Evolutionary conservation across 1,140 invertebrate species (phyloP).

Genomic region (Cyclina sinensis): DNA sequence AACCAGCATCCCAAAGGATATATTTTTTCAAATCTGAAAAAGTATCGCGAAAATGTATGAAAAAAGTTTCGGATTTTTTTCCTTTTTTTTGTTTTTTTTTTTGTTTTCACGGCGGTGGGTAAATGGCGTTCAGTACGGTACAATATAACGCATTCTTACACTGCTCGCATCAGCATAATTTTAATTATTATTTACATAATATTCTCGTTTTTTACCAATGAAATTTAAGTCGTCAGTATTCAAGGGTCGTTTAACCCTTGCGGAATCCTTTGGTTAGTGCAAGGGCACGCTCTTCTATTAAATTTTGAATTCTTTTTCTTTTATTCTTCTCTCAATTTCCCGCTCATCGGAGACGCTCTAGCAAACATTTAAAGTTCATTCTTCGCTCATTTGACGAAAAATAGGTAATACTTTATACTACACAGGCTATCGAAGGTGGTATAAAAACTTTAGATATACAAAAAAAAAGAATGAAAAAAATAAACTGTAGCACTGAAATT

Average conservation of each 20-base stretch:
- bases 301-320: background rate
- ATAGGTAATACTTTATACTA: too few species aligned
- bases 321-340: too few species aligned
- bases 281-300: background rate
- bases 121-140: background rate
- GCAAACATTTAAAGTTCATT: too few species aligned
- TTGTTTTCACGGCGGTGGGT: conserved; percentile 8
- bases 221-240: background rate
- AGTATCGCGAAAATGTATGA: background rate
- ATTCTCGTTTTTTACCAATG: background rate
- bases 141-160: background rate
- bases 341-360: too few species aligned
- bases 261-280: background rate
- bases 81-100: too few species aligned
- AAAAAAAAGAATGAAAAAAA: too few species aligned
- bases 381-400: too few species aligned
- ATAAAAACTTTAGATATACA: too few species aligned
- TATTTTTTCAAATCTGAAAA: too few species aligned
- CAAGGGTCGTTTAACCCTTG: background rate
- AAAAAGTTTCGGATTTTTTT: background rate
- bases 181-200: conserved; percentile 37
- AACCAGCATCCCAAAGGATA: too few species aligned
- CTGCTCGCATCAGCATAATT: background rate
- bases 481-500: too few species aligned
- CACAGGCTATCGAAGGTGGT: too few species aligned